Base-by-base conservation (phyloP, 1,140 invertebrate species). In the Mya arenaria region DNA sequence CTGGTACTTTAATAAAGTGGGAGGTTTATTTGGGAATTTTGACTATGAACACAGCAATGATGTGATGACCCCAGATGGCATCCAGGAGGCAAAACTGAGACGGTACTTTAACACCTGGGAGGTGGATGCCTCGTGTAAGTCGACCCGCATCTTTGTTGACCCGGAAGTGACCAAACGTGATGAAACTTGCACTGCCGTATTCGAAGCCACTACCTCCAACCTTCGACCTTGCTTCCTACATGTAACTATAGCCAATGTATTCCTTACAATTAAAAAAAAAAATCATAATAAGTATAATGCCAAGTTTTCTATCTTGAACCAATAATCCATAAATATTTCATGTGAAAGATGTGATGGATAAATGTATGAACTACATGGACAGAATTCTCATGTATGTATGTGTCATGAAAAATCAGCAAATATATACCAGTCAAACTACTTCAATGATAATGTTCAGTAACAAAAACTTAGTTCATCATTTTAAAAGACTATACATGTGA, bases 11-110 rank as follows among this genome's bases (percentile, higher is more conserved):
- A 96, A 96, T 78, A 97, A 96, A 90, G 93, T 96, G 0, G 95
- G 96, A 28, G 97, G 98, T 87, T 94, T 99, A 28, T 93, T 98
- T 6, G 97, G 97, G 83, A 97, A 96, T 83, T 96, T 96, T 48
- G 97, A 98, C 94, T 95, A 96, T 85, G 98, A 99, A 90, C 95
- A 95, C 5, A 96, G 94, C 88, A 97, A 98, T 89, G 98, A 98
- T 90, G 95, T 95, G 5, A 94, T 95, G 6, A 94, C 94, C 30
- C 95, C 96, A 8, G 84, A 86, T 19, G 89, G 88, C 30, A 69
- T 0, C 92, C 56, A 86, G 8, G 84, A 75, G 60, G 84, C 91
- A 60, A 85, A 95, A 85, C 69, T 94, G 65, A 72, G 86, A 85
- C 58, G 72, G 23, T 85, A 88, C 63, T 69, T 82, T 37, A 79